Base-by-base conservation (phyloP, 2,888 invertebrate genomes). In the Zele albiditarsus region DNA sequence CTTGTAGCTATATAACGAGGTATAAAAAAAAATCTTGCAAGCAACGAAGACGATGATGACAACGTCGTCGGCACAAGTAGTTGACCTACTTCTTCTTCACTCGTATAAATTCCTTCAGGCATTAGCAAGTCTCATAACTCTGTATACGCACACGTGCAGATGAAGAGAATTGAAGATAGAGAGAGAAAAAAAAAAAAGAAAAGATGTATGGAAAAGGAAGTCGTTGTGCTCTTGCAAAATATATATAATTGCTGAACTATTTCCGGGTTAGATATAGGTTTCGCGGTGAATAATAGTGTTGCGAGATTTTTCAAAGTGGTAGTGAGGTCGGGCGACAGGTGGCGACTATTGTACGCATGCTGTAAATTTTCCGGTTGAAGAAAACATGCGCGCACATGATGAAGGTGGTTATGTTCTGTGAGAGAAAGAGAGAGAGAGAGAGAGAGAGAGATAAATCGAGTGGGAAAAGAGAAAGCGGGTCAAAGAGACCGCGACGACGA, bases 401-500 rank as follows among this genome's bases (percentile, higher is more conserved):
- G 63, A 57, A 28, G 33, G 31, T 60, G 65, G 73, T 67, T 77
- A 82, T 82, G 82, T 83, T 79, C 82, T 82, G 53, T 10, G n/a
- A n/a, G 53, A 53, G 53, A 79, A 78, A 83, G 85, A 88, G 85
- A 87, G 86, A 88, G 87, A 87, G 86, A 84, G 86, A 86, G 86
- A 87, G 86, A 87, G n/a, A 53, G 53, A 79, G 78, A 83, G 85
- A 88, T 85, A 87, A 86, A 88, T 88, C 88, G 86, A 84, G 86
- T 86, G 86, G 88, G 86, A 87, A 88, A 88, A 88, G 88, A 88
- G 88, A 88, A 89, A 89, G 88, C 88, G 84, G 88, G 88, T 88
- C 88, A 87, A 87, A 88, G 87, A 88, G 84, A 83, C 84, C 85
- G 86, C 83, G 83, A 78, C 82, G 82, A 80, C 82, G 84, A 85